Conservation (phyloP, 35 echinoderm and acorn worm species). For the Ophioderma brevispina region DNA sequence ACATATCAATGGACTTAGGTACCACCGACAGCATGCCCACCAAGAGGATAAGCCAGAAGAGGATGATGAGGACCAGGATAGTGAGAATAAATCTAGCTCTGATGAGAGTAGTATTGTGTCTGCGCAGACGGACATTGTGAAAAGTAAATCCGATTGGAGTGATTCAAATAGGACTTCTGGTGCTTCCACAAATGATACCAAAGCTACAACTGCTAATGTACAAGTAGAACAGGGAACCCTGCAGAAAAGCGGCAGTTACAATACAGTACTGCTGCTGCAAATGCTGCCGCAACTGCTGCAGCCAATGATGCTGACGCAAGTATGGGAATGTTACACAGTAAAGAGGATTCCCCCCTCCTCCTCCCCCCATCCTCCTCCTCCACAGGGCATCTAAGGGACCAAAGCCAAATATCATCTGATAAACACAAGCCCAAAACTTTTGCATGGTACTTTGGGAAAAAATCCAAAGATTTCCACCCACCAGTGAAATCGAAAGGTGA, state of each 20-base stretch:
- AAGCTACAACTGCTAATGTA: not conserved
- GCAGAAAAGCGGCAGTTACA: not conserved
- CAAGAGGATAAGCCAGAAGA: constrained; percentile 6
- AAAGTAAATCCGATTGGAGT: not conserved
- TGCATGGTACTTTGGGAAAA: not conserved
- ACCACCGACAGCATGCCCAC: constrained; percentile 95
- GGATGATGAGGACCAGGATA: constrained; percentile 5
- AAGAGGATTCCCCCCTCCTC: no score
- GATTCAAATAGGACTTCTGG: not conserved
- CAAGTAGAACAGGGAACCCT: not conserved
- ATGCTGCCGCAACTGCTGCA: not conserved
- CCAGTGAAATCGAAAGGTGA: constrained; percentile 13
- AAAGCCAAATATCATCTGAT: not conserved
- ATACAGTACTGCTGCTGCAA: not conserved
- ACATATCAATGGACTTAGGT: constrained; percentile 94
- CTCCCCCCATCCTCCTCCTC: no score
- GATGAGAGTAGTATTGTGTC: not conserved
- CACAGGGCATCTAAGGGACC: no score
- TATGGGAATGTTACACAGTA: not conserved
- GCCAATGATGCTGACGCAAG: not conserved
- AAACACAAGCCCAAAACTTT: constrained; percentile 19
- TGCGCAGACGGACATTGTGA: not conserved
- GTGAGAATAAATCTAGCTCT: constrained; percentile 18
- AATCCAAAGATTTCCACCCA: constrained; percentile 15
- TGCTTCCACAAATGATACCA: not conserved